Evolutionary conservation across 92 coral and sea anemone genomes (phyloP).

Genomic region (Zoanthus sansibaricus): DNA sequence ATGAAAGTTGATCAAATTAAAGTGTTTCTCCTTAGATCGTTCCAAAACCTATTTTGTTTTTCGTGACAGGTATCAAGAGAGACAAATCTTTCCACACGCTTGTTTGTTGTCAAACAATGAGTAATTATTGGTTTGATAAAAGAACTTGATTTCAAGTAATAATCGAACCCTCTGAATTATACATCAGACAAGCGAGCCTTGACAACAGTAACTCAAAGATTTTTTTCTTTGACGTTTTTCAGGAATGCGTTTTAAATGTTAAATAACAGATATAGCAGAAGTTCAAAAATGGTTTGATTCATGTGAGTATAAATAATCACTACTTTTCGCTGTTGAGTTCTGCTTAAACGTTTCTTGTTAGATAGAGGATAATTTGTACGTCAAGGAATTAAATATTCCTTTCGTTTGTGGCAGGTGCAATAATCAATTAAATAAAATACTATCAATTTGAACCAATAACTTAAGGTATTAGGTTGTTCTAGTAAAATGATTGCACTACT

Average conservation of each 20-base stretch:
- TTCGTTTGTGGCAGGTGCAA: slow-evolving; percentile 21
- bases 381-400: neutral
- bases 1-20: neutral
- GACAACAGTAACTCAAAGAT: slow-evolving; percentile 26
- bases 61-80: slow-evolving; percentile 27
- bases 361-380: neutral
- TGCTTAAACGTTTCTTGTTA: neutral
- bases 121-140: slow-evolving; percentile 34
- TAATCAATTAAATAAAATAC: slow-evolving; percentile 29
- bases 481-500: slow-evolving; percentile 34
- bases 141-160: slow-evolving; percentile 40
- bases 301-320: neutral
- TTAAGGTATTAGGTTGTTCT: slow-evolving; percentile 37
- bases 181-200: slow-evolving; percentile 22
- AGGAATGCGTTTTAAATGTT: neutral
- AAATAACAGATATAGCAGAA: neutral
- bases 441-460: slow-evolving; percentile 25
- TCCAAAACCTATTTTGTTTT: neutral
- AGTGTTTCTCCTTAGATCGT: neutral
- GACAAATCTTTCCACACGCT: slow-evolving; percentile 20
- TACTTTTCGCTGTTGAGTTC: neutral
- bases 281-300: neutral
- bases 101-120: slow-evolving; percentile 19
- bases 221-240: slow-evolving; percentile 15
- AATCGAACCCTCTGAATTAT: slow-evolving; percentile 31